A percentile compares a stretch with the other conserved stretches of the same genome.
Conservation (phyloP, 1,140 invertebrate genomes). For the Pemphigus obesinymphae region DNA sequence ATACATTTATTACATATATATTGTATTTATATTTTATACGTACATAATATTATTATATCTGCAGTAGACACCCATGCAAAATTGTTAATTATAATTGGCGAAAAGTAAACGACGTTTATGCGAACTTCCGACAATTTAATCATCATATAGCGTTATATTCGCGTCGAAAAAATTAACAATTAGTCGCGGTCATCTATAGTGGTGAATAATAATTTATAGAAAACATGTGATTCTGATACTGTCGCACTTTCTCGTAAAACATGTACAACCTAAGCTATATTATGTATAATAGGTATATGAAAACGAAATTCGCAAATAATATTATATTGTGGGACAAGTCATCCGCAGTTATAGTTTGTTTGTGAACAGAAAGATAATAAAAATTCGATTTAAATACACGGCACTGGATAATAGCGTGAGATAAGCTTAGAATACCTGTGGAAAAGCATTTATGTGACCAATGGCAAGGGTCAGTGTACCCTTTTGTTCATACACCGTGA, state of each 20-base stretch:
- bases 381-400: not conserved
- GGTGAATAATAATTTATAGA: slow-evolving; percentile 17
- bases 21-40: too few relatives aligned
- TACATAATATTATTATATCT: not conserved
- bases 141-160: not conserved
- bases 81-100: slow-evolving; percentile 36
- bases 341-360: not conserved
- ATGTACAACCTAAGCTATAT: not conserved
- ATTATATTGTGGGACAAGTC: not conserved
- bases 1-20: too few relatives aligned
- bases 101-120: slow-evolving; percentile 23
- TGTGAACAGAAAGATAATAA: not conserved
- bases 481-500: slow-evolving; percentile 23
- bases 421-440: slow-evolving; percentile 3
- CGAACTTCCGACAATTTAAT: slow-evolving; percentile 35
- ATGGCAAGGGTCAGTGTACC: not conserved
- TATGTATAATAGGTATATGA: not conserved
- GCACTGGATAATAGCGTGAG: slow-evolving; percentile 25
- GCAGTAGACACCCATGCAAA: slow-evolving; percentile 16
- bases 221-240: slow-evolving; percentile 2
- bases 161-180: slow-evolving; percentile 19
- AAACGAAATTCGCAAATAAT: not conserved
- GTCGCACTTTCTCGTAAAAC: slow-evolving; percentile 13
- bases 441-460: slow-evolving; percentile 3
- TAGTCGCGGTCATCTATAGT: slow-evolving; percentile 21